Percentiles rank a stretch among this genome's conserved stretches.
Evolutionary conservation across 2,113 vertebrate genomes (phyloP).

Genomic region (Vireo altiloquus): DNA sequence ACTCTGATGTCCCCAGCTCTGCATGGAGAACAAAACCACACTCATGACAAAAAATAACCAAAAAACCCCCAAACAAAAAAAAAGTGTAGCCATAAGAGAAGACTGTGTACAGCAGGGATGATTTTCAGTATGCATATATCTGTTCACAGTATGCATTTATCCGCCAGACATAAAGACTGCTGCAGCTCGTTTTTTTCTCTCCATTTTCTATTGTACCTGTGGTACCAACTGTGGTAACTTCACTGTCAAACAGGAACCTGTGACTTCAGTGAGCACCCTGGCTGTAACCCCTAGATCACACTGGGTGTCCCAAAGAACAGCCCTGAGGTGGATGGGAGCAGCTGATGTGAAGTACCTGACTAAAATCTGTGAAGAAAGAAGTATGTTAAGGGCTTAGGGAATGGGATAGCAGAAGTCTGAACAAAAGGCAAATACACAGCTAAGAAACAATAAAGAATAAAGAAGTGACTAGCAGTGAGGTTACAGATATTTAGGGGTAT

Average conservation of each 20-base stretch:
- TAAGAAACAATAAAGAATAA: background rate
- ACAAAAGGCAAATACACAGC: background rate
- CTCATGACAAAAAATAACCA: rapidly evolving
- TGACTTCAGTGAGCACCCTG: background rate
- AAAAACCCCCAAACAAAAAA: too few species aligned
- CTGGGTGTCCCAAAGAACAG: background rate
- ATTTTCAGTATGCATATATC: background rate
- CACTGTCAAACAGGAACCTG: background rate
- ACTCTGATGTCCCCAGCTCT: background rate
- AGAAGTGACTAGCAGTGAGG: background rate
- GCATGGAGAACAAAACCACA: background rate
- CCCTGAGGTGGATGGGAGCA: background rate
- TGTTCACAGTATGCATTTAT: background rate
- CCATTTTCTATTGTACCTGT: background rate
- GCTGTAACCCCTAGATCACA: background rate
- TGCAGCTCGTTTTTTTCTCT: background rate
- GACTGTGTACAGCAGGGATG: background rate
- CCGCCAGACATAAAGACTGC: background rate
- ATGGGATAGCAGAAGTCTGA: background rate
- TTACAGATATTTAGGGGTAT: background rate
- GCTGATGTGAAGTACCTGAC: background rate
- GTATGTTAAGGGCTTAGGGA: background rate
- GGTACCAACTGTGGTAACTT: background rate
- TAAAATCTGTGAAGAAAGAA: background rate
- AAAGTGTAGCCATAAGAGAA: background rate